Percentiles rank a stretch among this genome's conserved stretches.
phyloP scores from a whole-genome alignment of 2,888 invertebrate species.

The Drosophila paranaensis region DNA sequence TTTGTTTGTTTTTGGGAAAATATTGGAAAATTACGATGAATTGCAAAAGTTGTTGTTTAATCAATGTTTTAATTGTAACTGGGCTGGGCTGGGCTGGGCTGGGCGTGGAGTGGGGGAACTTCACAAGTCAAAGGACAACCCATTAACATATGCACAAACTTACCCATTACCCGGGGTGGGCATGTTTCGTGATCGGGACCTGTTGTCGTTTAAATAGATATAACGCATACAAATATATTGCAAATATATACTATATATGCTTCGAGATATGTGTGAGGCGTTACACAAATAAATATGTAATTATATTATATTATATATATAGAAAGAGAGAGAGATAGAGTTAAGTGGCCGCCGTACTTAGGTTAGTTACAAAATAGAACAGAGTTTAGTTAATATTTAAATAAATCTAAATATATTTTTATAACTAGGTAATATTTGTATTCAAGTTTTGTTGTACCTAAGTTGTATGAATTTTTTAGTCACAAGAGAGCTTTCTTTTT shows the following conservation, averaged over 20 bases:
- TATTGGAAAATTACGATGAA: slow-evolving; percentile 31
- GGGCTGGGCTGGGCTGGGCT: background rate
- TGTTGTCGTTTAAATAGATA: slow-evolving; percentile 82
- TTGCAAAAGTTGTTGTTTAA: slow-evolving; percentile 17
- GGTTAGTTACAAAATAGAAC: slow-evolving; percentile 81
- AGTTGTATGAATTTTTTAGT: slow-evolving; percentile 72
- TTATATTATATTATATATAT: slow-evolving; percentile 15
- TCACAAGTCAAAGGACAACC: slow-evolving; percentile 51
- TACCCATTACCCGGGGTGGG: slow-evolving; percentile 85
- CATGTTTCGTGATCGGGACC: slow-evolving; percentile 85
- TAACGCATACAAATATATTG: slow-evolving; percentile 62
- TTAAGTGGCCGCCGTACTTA: slow-evolving; percentile 53
- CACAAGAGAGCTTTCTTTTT: slow-evolving; percentile 69
- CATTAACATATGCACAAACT: slow-evolving; percentile 76
- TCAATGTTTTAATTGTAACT: slow-evolving; percentile 9
- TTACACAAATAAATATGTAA: slow-evolving; percentile 19
- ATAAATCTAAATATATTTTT: slow-evolving; percentile 30
- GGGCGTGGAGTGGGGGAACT: slow-evolving; percentile 8
- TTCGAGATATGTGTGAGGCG: slow-evolving; percentile 50
- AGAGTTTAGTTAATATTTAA: slow-evolving; percentile 43
- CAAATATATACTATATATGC: slow-evolving; percentile 28
- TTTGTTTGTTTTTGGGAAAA: slow-evolving; percentile 17
- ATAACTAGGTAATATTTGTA: slow-evolving; percentile 35
- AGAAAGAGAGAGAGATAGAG: slow-evolving; percentile 29
- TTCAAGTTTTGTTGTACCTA: slow-evolving; percentile 63